A percentile compares a stretch with the other conserved stretches of the same genome.
These are phyloP conservation scores for Nasonia giraulti DNA, from an alignment of 1,140 invertebrate genomes.

Conservation along the genomic window DNA sequence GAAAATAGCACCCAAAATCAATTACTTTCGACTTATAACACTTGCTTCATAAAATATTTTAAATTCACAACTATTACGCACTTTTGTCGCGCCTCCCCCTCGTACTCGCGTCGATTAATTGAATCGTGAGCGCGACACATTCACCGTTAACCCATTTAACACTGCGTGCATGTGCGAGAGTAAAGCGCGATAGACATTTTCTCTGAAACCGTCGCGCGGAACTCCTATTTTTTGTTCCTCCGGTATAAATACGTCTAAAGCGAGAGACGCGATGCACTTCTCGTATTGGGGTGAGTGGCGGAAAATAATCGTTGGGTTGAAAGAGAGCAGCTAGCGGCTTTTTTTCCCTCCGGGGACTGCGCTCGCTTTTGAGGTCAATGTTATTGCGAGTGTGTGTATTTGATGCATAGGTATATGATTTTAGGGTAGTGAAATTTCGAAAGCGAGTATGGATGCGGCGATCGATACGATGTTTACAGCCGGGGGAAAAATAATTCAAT, in stretches of 20 bases:
- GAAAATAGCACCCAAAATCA: too few species aligned
- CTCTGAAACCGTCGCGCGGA: not conserved
- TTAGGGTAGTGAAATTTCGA: not conserved
- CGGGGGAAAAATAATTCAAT: not conserved
- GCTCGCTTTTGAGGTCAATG: not conserved
- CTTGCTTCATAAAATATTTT: too few species aligned
- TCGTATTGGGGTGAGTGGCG: not conserved
- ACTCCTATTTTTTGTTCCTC: not conserved
- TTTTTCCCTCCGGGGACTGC: not conserved
- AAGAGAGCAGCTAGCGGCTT: not conserved
- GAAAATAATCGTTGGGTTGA: not conserved
- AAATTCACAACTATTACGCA: too few species aligned
- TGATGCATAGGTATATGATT: not conserved
- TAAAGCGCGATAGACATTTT: not conserved
- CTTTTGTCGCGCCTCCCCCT: too few species aligned
- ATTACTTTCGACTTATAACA: too few species aligned
- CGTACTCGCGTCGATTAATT: not conserved
- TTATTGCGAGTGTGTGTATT: not conserved
- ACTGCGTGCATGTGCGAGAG: not conserved
- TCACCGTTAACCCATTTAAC: constrained; percentile 1
- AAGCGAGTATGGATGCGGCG: not conserved
- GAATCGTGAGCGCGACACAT: not conserved
- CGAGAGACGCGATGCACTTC: not conserved
- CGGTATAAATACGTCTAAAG: not conserved
- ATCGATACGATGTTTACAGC: not conserved